Evolutionary conservation across 2,113 vertebrate genomes (phyloP), one percentile per base, ranked within the genome.

Genomic region (Bombycilla garrulus): DNA sequence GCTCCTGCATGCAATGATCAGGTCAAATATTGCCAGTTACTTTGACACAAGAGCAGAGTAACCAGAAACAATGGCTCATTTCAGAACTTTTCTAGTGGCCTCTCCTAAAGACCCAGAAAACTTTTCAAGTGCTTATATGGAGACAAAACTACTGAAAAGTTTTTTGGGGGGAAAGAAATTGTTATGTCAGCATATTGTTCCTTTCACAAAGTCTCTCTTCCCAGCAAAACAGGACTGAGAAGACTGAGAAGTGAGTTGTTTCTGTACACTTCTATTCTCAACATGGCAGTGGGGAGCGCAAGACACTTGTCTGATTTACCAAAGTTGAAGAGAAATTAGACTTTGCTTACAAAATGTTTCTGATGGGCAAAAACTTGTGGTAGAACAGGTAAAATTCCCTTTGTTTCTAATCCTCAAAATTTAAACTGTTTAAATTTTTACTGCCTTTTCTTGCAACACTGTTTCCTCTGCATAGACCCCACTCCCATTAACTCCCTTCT

Each of bases 1-100:
- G 13, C 36, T 67, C 31, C 35, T 88, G 35, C 4, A 15, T 0
- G 0, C 11, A 73, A 12, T 5, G 16, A 22, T 16, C 33, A 51
- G 31, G 18, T 48, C n/a, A 73, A 50, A 65, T 5, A 54, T 10
- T 71, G 12, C 28, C 19, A 25, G 15, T 17, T 86, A 22, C 7
- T 64, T 26, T 56, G 19, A 31, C 57, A 47, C 13, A 73, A 54
- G 31, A 60, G 20, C 45, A 70, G 44, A 65, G 23, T 24, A 53
- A 81, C 9, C 17, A 56, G 21, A 74, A 88, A 47, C 12, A 25
- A 17, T 29, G 17, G 33, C 5, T 61, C 6, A 33, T 25, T 74
- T 73, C 61, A 66, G n/a, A 81, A 19, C 20, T 65, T 53, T 62
- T 22, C 23, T 51, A 50, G 26, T 10, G 51, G 6, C 3, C 16